Evolutionary conservation across 2,797 vertebrate species (phyloP).

Genomic region (Lycodopsis pacificus): DNA sequence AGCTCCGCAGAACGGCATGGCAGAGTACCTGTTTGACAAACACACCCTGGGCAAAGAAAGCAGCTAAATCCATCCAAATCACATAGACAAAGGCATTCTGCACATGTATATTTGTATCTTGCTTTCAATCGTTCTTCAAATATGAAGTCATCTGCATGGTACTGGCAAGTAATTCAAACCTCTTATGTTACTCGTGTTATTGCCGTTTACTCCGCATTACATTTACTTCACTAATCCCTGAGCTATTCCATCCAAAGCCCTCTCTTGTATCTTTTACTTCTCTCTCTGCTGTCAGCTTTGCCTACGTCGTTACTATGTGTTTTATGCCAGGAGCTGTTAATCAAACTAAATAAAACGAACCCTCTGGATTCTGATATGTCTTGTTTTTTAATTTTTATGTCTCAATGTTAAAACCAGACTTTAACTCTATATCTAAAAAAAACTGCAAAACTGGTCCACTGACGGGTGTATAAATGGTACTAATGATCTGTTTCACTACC

Average conservation of each 20-base stretch:
- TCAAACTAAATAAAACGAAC: conserved; percentile 74
- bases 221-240: conserved; percentile 8
- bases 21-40: conserved; percentile 97
- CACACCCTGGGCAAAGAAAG: conserved; percentile 90
- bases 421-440: background rate
- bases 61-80: conserved; percentile 73
- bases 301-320: conserved; percentile 17
- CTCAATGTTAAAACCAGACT: background rate
- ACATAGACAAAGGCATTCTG: conserved; percentile 23
- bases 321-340: conserved; percentile 48
- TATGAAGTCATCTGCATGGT: conserved; percentile 51
- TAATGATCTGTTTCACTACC: conserved; percentile 32
- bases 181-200: conserved; percentile 2
- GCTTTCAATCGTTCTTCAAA: conserved; percentile 33
- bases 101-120: conserved; percentile 49
- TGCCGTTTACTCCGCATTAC: background rate
- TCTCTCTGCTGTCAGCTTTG: conserved; percentile 1
- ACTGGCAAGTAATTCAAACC: conserved; percentile 20
- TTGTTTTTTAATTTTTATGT: background rate
- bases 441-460: background rate
- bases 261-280: conserved; percentile 4
- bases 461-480: background rate
- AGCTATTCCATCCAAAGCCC: conserved; percentile 9
- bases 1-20: conserved; percentile 91
- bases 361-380: conserved; percentile 72